Evolutionary conservation across 1,140 invertebrate genomes (phyloP).

Genomic region (Neotoxoptera formosana): DNA sequence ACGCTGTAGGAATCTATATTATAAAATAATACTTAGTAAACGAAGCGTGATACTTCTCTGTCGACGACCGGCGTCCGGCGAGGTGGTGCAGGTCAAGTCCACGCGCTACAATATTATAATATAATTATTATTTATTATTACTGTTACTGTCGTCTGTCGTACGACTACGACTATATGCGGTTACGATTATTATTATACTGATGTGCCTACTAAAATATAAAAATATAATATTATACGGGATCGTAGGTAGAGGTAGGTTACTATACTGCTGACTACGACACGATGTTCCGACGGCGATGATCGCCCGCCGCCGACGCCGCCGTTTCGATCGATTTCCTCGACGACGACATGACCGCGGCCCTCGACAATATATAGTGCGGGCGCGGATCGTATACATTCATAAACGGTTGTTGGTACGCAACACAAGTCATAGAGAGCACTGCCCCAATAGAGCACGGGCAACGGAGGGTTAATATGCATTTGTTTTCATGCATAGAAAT

Average conservation of each 20-base stretch:
- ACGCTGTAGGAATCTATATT: background rate
- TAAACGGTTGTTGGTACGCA: background rate
- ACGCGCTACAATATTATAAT: too few species aligned
- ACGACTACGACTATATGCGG: background rate
- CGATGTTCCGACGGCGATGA: background rate
- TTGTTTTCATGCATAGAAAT: too few species aligned
- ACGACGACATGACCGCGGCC: slow-evolving; percentile 2
- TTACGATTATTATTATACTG: background rate
- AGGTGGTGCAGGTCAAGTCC: background rate
- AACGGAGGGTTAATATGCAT: too few species aligned
- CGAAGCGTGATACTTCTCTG: background rate
- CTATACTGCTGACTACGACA: background rate
- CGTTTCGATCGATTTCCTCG: background rate
- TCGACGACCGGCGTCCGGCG: too few species aligned
- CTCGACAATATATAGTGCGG: background rate
- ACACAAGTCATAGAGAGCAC: background rate
- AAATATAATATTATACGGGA: background rate
- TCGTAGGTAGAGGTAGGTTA: background rate
- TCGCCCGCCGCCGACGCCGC: background rate
- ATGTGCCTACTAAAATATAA: background rate
- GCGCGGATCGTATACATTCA: background rate
- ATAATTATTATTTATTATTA: too few species aligned
- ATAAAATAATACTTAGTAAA: background rate
- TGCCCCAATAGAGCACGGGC: background rate
- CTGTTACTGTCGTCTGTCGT: background rate